phyloP scores from a whole-genome alignment of 2,888 invertebrate species.

The Papilio elwesi region DNA sequence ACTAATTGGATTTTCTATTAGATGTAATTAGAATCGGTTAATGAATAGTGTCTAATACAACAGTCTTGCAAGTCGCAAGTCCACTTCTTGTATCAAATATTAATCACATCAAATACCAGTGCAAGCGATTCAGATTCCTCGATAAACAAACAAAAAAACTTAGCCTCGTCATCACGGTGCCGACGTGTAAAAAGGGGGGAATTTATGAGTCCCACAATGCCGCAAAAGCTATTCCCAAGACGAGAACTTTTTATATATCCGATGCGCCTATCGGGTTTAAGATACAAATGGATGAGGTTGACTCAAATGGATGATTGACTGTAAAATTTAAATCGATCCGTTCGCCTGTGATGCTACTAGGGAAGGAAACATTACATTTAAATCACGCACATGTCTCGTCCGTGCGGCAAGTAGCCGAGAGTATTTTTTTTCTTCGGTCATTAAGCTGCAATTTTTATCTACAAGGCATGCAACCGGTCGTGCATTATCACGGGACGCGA shows the following conservation, averaged over 20 bases:
- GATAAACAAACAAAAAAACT: conserved; percentile 23
- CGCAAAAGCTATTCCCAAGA: conserved; percentile 21
- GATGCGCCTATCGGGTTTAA: conserved; percentile 27
- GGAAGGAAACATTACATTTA: conserved; percentile 43
- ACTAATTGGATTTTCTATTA: not conserved
- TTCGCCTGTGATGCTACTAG: not conserved
- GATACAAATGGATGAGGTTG: conserved; percentile 23
- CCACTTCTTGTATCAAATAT: conserved; percentile 9
- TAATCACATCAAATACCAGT: conserved; percentile 30
- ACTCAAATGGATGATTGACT: conserved; percentile 14
- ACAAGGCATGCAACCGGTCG: conserved; percentile 47
- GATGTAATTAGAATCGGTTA: conserved; percentile 3
- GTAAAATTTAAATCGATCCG: conserved; percentile 22
- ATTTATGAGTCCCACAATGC: conserved; percentile 29
- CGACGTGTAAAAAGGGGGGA: conserved; percentile 26
- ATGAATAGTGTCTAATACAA: conserved; percentile 5
- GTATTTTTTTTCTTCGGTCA: conserved; percentile 48
- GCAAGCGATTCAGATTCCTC: conserved; percentile 25
- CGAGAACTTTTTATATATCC: conserved; percentile 20
- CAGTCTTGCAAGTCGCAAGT: not conserved
- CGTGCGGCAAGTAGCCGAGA: conserved; percentile 41
- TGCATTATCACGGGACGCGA: conserved; percentile 45
- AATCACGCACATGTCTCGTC: conserved; percentile 44
- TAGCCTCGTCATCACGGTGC: conserved; percentile 4
- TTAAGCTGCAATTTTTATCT: conserved; percentile 50